These are phyloP conservation scores for Cranoglanis bouderius DNA, from an alignment of 2,113 vertebrate species.

Conservation along the genomic window DNA sequence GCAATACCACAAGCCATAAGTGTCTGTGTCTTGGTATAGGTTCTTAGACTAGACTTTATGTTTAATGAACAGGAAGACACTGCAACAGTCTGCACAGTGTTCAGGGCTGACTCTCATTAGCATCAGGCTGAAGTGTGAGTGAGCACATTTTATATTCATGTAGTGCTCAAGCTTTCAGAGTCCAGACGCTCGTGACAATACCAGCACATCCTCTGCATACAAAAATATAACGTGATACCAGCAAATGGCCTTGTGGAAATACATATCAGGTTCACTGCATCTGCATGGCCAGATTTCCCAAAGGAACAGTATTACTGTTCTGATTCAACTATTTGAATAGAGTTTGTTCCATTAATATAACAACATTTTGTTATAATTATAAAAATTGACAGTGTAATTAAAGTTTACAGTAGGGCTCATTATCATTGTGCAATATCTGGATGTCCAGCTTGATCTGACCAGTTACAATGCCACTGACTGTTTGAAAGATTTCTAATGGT, in stretches of 20 bases:
- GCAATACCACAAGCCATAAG: not conserved
- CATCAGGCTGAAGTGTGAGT: conserved; percentile 15
- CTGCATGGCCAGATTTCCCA: not conserved
- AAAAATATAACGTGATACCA: conserved; percentile 16
- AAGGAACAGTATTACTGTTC: not conserved
- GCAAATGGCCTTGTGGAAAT: not conserved
- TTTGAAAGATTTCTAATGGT: not conserved
- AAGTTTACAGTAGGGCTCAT: not conserved
- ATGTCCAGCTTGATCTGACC: not conserved
- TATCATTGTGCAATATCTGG: not conserved
- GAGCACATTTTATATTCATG: conserved; percentile 45
- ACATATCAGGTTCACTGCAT: not conserved
- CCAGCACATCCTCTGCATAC: conserved; percentile 15
- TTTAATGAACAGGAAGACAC: conserved; percentile 3
- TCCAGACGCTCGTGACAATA: conserved; percentile 28
- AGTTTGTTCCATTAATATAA: not conserved
- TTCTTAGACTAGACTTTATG: not conserved
- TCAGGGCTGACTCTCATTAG: conserved; percentile 26
- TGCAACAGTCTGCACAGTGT: not conserved
- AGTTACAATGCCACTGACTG: not conserved
- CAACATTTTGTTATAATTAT: not conserved
- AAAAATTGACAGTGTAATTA: not conserved
- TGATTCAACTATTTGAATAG: not conserved
- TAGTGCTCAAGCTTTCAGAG: conserved; percentile 21
- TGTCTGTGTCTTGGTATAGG: not conserved